A percentile compares a stretch with the other conserved stretches of the same genome.
phyloP scores from a whole-genome alignment of 37 sponge, comb jelly and placozoan species.

The Theonella swinhoei region DNA sequence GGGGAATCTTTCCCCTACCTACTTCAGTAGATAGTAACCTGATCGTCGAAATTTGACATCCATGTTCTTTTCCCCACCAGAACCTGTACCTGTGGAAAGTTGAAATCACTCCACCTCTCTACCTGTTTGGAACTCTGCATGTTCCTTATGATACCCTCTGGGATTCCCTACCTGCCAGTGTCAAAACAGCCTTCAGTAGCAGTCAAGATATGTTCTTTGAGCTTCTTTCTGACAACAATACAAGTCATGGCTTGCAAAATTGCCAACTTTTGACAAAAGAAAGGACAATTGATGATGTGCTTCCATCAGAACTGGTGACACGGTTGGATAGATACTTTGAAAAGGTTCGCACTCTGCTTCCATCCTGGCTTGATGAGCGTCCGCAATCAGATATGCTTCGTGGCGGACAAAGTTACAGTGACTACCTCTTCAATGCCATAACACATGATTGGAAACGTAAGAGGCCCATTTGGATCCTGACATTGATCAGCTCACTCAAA shows the following conservation, averaged over 20 bases:
- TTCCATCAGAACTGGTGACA: background rate
- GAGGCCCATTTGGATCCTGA: slow-evolving; percentile 62
- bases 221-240: slow-evolving; percentile 30
- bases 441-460: slow-evolving; percentile 46
- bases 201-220: slow-evolving; percentile 43
- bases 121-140: slow-evolving; percentile 76
- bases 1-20: background rate
- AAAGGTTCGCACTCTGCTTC: slow-evolving; percentile 7
- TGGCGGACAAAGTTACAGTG: slow-evolving; percentile 7
- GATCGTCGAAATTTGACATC: background rate
- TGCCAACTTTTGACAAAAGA: slow-evolving; percentile 31
- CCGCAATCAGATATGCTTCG: background rate
- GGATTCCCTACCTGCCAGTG: slow-evolving; percentile 65
- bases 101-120: slow-evolving; percentile 28
- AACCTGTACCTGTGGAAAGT: slow-evolving; percentile 71
- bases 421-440: slow-evolving; percentile 25
- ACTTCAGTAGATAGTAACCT: background rate
- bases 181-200: slow-evolving; percentile 48
- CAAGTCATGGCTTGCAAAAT: background rate
- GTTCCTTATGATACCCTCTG: slow-evolving; percentile 62
- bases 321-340: slow-evolving; percentile 36
- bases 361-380: slow-evolving; percentile 29
- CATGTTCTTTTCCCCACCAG: slow-evolving; percentile 11
- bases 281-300: slow-evolving; percentile 7
- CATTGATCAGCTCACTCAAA: slow-evolving; percentile 50